Conservation (phyloP, 1,140 invertebrate species). For the Pinna nobilis region DNA sequence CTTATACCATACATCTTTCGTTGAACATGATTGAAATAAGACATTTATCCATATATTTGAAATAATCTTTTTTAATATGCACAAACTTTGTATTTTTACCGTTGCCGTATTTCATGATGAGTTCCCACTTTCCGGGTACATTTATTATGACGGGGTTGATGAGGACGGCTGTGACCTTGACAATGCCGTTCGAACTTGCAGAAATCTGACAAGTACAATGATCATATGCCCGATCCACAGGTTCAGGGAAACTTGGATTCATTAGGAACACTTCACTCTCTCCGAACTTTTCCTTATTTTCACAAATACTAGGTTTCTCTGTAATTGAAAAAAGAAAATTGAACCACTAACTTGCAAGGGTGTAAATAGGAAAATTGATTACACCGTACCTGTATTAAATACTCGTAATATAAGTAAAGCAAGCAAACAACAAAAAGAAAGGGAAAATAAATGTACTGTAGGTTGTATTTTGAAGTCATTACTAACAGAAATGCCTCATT, state of each 20-base stretch:
- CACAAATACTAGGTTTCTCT: constrained; percentile 15
- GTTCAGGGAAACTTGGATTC: constrained; percentile 7
- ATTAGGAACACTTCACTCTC: not conserved
- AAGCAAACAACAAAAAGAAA: not conserved
- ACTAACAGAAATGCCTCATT: no score
- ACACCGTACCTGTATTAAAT: not conserved
- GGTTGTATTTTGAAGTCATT: not conserved
- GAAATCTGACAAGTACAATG: not conserved
- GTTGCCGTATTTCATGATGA: no score
- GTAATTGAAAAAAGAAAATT: not conserved
- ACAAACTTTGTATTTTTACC: no score
- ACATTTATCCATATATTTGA: no score
- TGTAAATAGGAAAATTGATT: no score
- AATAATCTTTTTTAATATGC: no score
- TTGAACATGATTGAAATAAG: no score
- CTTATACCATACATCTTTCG: no score
- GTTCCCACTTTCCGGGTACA: no score
- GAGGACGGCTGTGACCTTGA: not conserved
- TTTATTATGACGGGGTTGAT: constrained; percentile 15
- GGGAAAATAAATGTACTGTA: not conserved
- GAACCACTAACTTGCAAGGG: no score
- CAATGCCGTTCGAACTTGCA: not conserved
- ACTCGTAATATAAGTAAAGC: not conserved
- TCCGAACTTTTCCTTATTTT: not conserved
- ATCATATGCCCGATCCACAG: not conserved